A percentile compares a stretch with the other conserved stretches of the same genome.
Conservation (phyloP, 2,797 vertebrate species). For the Knipowitschia caucasica region DNA sequence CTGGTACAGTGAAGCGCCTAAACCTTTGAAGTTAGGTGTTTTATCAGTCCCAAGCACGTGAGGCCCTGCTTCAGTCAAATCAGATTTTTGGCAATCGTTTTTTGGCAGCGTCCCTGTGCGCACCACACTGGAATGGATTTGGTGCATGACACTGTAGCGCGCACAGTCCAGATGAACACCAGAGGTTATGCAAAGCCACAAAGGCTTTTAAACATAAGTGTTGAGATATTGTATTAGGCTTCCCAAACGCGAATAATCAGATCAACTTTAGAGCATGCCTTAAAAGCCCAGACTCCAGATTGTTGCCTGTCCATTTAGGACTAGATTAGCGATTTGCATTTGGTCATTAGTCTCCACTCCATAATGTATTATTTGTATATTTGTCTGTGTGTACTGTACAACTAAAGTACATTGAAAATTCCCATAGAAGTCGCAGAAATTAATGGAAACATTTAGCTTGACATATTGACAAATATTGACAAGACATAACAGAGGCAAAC, state of each 20-base stretch:
- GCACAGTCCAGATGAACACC: conserved; percentile 16
- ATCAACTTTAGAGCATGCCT: conserved; percentile 7
- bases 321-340: background rate
- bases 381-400: too few relatives aligned
- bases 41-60: conserved; percentile 12
- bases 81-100: conserved; percentile 19
- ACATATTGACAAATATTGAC: too few relatives aligned
- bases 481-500: too few relatives aligned
- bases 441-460: too few relatives aligned
- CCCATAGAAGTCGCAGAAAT: too few relatives aligned
- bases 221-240: conserved; percentile 8
- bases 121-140: conserved; percentile 30
- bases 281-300: background rate
- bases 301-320: background rate
- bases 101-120: conserved; percentile 24
- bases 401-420: too few relatives aligned
- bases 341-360: too few relatives aligned
- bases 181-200: conserved; percentile 20
- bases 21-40: conserved; percentile 3
- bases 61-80: conserved; percentile 8
- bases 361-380: too few relatives aligned
- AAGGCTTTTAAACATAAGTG: conserved; percentile 27
- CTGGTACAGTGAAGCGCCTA: background rate
- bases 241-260: background rate
- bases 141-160: conserved; percentile 20